These are phyloP conservation scores for Saturnia pavonia DNA, from an alignment of 2,888 invertebrate species.

Conservation along the genomic window DNA sequence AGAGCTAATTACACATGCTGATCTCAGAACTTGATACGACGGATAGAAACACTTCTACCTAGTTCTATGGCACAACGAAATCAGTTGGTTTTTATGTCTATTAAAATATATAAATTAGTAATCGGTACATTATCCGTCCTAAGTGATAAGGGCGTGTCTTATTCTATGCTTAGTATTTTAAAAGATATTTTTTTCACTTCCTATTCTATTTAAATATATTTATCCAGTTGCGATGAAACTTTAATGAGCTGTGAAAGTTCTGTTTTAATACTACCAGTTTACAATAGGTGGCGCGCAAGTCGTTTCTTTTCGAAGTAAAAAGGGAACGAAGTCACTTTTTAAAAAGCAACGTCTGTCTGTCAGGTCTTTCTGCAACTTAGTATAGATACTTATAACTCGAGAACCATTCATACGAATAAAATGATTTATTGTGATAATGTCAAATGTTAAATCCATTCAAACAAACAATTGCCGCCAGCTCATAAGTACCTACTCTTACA, in stretches of 20 bases:
- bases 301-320: too few species aligned
- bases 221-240: too few species aligned
- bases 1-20: background rate
- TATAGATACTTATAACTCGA: background rate
- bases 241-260: too few species aligned
- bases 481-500: too few species aligned
- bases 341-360: background rate
- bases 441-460: too few species aligned
- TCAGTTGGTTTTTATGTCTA: background rate
- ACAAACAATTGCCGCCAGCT: too few species aligned
- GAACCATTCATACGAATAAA: background rate
- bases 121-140: background rate
- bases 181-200: background rate
- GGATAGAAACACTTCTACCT: background rate
- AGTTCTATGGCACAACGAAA: background rate
- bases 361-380: background rate
- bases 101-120: background rate
- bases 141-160: background rate
- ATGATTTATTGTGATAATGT: too few species aligned
- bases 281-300: too few species aligned
- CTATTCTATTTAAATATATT: too few species aligned
- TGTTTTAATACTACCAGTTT: too few species aligned
- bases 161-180: background rate
- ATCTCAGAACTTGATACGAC: background rate
- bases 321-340: background rate